Conservation (phyloP, 2,113 vertebrate genomes). For the Trichomycterus rosablanca region DNA sequence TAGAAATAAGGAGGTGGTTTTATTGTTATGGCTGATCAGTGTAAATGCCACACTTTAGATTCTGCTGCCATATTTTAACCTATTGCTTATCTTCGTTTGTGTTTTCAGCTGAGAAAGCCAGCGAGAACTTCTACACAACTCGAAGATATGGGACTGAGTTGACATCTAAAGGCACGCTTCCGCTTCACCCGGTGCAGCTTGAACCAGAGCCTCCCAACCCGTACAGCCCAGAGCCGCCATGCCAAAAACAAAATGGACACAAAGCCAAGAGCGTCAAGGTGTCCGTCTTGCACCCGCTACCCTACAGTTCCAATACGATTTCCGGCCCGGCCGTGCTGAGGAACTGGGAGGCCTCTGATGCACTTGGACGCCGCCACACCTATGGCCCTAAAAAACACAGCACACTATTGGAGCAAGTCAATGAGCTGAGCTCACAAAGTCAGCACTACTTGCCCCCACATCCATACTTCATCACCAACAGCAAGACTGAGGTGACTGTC, state of each 20-base stretch:
- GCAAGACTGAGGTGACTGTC: conserved; percentile 98
- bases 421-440: conserved; percentile 76
- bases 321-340: conserved; percentile 52
- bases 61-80: too few relatives aligned
- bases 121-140: conserved; percentile 84
- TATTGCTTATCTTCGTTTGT: conserved; percentile 41
- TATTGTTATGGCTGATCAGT: too few relatives aligned
- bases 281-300: conserved; percentile 46
- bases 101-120: conserved; percentile 83
- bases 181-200: conserved; percentile 78
- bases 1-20: too few relatives aligned
- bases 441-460: conserved; percentile 84
- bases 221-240: conserved; percentile 77
- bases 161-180: conserved; percentile 80
- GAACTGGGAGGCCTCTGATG: conserved; percentile 82
- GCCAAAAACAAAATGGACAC: conserved; percentile 78
- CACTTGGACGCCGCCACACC: conserved; percentile 74
- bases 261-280: conserved; percentile 74
- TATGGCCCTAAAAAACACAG: conserved; percentile 79
- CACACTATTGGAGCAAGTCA: conserved; percentile 67
- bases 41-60: too few relatives aligned
- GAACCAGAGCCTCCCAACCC: conserved; percentile 77
- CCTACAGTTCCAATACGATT: conserved; percentile 60
- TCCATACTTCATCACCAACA: conserved; percentile 97
- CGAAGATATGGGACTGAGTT: conserved; percentile 81